phyloP scores from a whole-genome alignment of 2,797 vertebrate species.

The Balearica regulorum region DNA sequence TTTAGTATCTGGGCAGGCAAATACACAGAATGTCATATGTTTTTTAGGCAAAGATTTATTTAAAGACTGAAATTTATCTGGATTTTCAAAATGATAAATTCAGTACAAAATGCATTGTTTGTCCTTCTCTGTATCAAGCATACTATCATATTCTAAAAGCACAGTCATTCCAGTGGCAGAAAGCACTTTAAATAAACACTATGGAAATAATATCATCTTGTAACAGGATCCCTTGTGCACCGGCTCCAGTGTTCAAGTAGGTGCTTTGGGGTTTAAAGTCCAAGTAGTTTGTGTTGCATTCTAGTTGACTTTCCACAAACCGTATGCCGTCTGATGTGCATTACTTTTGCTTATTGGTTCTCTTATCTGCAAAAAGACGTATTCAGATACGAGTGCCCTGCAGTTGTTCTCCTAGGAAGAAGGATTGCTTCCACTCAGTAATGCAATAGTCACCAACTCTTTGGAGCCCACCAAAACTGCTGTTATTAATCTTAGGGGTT shows the following conservation, averaged over 20 bases:
- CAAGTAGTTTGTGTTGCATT: background rate
- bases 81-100: background rate
- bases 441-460: background rate
- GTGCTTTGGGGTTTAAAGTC: background rate
- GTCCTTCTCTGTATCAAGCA: background rate
- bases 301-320: background rate
- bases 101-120: background rate
- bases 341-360: background rate
- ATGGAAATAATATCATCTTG: background rate
- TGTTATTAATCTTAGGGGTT: background rate
- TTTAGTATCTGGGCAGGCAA: constrained; percentile 4
- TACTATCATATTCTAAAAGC: background rate
- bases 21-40: background rate
- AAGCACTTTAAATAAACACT: background rate
- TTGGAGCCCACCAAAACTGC: background rate
- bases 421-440: background rate
- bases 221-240: background rate
- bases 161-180: background rate
- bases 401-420: background rate
- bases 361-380: background rate
- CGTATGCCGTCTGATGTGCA: accelerated
- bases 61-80: background rate
- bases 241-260: background rate
- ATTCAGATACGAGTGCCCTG: background rate
- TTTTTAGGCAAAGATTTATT: constrained; percentile 10